These are phyloP conservation scores for Andrena flavipes DNA, from an alignment of 2,888 invertebrate genomes.

Conservation along the genomic window DNA sequence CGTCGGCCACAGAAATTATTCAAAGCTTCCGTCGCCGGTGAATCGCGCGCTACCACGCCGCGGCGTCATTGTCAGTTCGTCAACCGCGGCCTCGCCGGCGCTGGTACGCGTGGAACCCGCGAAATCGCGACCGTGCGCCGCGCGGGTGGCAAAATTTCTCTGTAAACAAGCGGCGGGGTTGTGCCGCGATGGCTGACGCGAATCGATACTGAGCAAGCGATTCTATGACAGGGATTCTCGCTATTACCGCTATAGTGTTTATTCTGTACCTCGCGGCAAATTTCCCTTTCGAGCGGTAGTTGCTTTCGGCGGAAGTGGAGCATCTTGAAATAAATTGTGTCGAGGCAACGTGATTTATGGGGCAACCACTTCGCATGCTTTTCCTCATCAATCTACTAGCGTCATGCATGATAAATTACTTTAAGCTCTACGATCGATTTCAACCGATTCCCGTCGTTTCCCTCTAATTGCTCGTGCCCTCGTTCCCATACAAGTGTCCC, in stretches of 20 bases:
- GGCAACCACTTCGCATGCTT: too few relatives aligned
- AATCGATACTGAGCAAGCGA: conserved; percentile 29
- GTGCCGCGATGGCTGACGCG: conserved; percentile 18
- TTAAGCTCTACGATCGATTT: not conserved
- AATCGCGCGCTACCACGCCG: conserved; percentile 38
- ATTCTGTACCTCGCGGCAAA: not conserved
- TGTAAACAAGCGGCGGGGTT: conserved; percentile 41
- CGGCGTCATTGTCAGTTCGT: conserved; percentile 55
- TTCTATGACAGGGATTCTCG: not conserved
- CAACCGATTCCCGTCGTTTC: not conserved
- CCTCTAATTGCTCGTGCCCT: not conserved
- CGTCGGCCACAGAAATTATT: conserved; percentile 55
- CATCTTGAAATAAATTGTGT: too few relatives aligned
- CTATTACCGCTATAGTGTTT: not conserved
- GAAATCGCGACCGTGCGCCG: conserved; percentile 20
- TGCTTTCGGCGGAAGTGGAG: not conserved
- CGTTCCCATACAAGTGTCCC: conserved; percentile 8
- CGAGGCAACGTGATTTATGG: too few relatives aligned
- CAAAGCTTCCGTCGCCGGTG: conserved; percentile 59
- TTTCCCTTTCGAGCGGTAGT: not conserved
- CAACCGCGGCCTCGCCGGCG: conserved; percentile 39
- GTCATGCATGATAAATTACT: too few relatives aligned
- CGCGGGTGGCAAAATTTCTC: conserved; percentile 41
- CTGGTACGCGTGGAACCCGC: conserved; percentile 30
- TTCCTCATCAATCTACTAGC: too few relatives aligned